Evolutionary conservation across 2,888 invertebrate species (phyloP).

Genomic region (Alsophila aescularia): DNA sequence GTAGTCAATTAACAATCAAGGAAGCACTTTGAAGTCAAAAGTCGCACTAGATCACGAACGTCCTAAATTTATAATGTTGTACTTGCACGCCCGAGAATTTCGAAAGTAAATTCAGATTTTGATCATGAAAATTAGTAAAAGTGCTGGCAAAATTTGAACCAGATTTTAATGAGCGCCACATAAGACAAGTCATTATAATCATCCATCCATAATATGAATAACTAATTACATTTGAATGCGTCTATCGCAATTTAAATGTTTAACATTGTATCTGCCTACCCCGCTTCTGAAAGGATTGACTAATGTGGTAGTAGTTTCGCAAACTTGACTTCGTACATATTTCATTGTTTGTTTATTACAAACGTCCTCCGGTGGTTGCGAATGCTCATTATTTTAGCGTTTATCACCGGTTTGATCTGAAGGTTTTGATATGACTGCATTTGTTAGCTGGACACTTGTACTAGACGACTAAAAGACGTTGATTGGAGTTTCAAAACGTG

Average conservation of each 20-base stretch:
- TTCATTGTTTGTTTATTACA: conserved; percentile 44
- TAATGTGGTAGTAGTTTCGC: conserved; percentile 49
- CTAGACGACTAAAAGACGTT: conserved; percentile 35
- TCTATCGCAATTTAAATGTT: conserved; percentile 29
- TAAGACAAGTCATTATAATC: conserved; percentile 9
- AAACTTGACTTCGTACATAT: conserved; percentile 42
- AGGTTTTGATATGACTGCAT: conserved; percentile 19
- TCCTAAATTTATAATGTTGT: background rate
- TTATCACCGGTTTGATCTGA: conserved; percentile 42
- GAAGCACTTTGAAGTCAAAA: background rate
- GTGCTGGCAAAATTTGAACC: background rate
- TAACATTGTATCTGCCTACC: conserved; percentile 42
- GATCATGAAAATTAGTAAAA: conserved; percentile 13
- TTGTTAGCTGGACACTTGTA: conserved; percentile 33
- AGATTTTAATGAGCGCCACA: conserved; percentile 5
- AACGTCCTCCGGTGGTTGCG: conserved; percentile 25
- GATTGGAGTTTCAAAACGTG: conserved; percentile 21
- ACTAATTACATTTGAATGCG: conserved; percentile 22
- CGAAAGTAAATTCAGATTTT: conserved; percentile 4
- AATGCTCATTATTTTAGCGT: conserved; percentile 40
- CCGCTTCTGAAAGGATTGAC: conserved; percentile 43
- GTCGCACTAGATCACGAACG: background rate
- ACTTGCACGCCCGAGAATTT: conserved; percentile 3
- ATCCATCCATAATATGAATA: conserved; percentile 14
- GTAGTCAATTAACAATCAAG: background rate